A percentile compares a stretch with the other conserved stretches of the same genome.
These are phyloP conservation scores for Pyrocoelia pectoralis DNA, from an alignment of 2,888 invertebrate species.

Conservation along the genomic window DNA sequence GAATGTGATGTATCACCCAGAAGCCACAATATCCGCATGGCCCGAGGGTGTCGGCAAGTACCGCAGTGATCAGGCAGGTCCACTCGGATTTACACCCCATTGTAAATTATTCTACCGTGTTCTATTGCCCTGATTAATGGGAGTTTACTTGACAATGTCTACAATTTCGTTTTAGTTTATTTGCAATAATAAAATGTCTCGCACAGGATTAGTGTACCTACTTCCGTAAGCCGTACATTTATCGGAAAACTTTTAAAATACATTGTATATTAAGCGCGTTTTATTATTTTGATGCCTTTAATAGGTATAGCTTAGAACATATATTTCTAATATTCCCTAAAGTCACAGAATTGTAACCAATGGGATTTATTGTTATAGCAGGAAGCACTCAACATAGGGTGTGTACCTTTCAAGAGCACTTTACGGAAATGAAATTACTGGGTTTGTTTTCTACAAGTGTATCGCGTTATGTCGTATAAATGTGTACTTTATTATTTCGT, in stretches of 20 bases:
- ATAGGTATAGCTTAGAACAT: slow-evolving; percentile 4
- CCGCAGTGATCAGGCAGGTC: slow-evolving; percentile 34
- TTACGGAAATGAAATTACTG: slow-evolving; percentile 37
- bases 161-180: slow-evolving; percentile 30
- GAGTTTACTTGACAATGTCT: slow-evolving; percentile 39
- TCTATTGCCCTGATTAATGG: slow-evolving; percentile 30
- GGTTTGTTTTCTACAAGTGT: slow-evolving; percentile 30
- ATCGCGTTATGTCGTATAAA: not conserved
- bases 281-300: slow-evolving; percentile 6
- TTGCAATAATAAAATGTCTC: slow-evolving; percentile 20
- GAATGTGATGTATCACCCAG: slow-evolving; percentile 31
- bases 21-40: slow-evolving; percentile 34
- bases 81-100: slow-evolving; percentile 35
- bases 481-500: not conserved
- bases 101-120: slow-evolving; percentile 33
- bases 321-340: slow-evolving; percentile 31
- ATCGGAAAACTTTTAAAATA: too few species aligned
- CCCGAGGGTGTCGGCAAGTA: slow-evolving; percentile 34
- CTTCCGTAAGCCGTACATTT: too few species aligned
- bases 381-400: slow-evolving; percentile 50
- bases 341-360: slow-evolving; percentile 35
- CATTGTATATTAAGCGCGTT: too few species aligned
- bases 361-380: slow-evolving; percentile 49
- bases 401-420: slow-evolving; percentile 47
- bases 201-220: not conserved